A percentile compares a stretch with the other conserved stretches of the same genome.
phyloP scores from a whole-genome alignment of 1,140 invertebrate genomes.

The Melipona quadrifasciata region DNA sequence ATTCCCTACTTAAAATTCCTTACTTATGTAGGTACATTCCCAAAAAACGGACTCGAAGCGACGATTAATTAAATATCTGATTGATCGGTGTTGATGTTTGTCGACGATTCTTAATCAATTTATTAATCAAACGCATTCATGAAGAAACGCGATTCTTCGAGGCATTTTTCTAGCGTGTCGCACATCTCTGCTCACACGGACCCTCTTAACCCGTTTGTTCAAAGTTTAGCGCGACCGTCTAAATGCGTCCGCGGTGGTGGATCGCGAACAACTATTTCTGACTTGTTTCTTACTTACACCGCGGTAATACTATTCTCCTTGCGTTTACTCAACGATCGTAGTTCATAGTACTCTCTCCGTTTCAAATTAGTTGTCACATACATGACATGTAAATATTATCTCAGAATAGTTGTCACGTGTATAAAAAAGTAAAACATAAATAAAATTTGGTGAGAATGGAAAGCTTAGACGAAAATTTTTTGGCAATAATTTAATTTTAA shows the following conservation, averaged over 20 bases:
- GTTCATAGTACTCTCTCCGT: too few species aligned
- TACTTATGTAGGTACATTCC: too few species aligned
- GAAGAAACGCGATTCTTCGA: neutral
- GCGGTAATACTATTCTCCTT: neutral
- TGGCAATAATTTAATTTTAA: too few species aligned
- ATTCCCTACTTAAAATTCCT: too few species aligned
- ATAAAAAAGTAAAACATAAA: too few species aligned
- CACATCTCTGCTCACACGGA: neutral
- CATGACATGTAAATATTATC: too few species aligned
- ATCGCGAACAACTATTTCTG: slow-evolving; percentile 58
- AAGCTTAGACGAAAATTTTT: too few species aligned
- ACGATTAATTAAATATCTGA: neutral
- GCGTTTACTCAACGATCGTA: neutral
- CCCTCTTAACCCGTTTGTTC: slow-evolving; percentile 50
- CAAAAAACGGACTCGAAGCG: neutral
- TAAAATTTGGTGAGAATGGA: too few species aligned
- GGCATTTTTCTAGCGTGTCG: neutral
- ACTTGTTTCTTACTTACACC: neutral
- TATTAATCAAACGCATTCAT: neutral
- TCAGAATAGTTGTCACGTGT: too few species aligned
- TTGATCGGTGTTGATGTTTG: neutral
- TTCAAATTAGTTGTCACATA: too few species aligned
- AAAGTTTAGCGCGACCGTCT: slow-evolving; percentile 51
- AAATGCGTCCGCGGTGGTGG: slow-evolving; percentile 40
- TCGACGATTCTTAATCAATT: slow-evolving; percentile 4